Percentiles rank a stretch among this genome's conserved stretches.
Evolutionary conservation across 2,113 vertebrate species (phyloP).

Genomic region (Charadrius vociferus): DNA sequence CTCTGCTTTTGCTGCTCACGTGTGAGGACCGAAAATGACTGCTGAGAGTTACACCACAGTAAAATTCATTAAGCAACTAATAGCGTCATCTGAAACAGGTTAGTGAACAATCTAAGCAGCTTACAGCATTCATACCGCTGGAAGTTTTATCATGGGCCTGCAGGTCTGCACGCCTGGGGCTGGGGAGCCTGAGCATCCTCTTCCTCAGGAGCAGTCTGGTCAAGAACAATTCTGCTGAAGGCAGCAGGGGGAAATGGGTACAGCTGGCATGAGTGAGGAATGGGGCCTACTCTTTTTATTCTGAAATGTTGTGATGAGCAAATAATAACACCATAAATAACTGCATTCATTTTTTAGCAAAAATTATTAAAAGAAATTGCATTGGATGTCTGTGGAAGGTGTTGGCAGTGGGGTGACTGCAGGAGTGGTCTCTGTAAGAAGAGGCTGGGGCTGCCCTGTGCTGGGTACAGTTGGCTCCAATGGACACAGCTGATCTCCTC

Average conservation of each 20-base stretch:
- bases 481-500: background rate
- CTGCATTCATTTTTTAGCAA: background rate
- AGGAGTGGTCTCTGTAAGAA: background rate
- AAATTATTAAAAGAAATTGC: background rate
- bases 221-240: background rate
- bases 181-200: background rate
- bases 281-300: background rate
- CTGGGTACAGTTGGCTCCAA: accelerated
- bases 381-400: background rate
- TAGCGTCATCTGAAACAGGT: background rate
- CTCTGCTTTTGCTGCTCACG: background rate
- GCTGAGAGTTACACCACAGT: background rate
- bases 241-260: background rate
- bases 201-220: background rate
- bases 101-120: background rate
- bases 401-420: background rate
- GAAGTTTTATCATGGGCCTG: background rate
- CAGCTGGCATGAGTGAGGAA: background rate
- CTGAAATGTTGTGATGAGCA: background rate
- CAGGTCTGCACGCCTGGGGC: background rate
- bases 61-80: background rate
- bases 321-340: background rate
- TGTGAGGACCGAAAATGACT: background rate
- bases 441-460: accelerated
- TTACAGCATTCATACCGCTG: accelerated